Percentiles rank a stretch among this genome's conserved stretches.
These are phyloP conservation scores for Fragariocoptes setiger DNA, from an alignment of 1,140 invertebrate species.

Conservation along the genomic window DNA sequence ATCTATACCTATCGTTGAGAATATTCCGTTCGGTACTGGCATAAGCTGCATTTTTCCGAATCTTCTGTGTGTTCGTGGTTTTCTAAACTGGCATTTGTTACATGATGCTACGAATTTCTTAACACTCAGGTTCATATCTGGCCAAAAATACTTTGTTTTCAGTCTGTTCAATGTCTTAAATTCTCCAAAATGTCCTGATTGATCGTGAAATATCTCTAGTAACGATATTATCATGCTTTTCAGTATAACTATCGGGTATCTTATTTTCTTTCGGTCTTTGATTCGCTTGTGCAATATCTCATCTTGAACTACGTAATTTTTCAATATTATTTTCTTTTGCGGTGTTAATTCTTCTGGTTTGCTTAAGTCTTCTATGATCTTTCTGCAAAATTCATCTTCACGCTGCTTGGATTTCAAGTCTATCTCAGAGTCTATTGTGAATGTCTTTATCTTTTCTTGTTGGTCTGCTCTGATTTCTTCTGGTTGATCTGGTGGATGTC, in stretches of 20 bases:
- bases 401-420: neutral
- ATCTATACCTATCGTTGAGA: neutral
- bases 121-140: neutral
- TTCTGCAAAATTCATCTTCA: neutral
- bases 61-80: neutral
- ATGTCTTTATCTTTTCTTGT: neutral
- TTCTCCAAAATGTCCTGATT: slow-evolving; percentile 5
- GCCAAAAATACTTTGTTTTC: slow-evolving; percentile 4
- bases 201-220: neutral
- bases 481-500: slow-evolving; percentile 1
- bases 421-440: neutral
- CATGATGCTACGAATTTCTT: neutral
- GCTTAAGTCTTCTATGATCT: neutral
- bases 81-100: neutral
- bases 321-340: neutral
- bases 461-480: neutral
- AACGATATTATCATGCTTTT: neutral
- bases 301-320: neutral
- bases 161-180: slow-evolving; percentile 1
- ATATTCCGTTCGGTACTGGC: neutral
- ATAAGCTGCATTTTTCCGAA: neutral
- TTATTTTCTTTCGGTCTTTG: neutral
- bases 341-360: neutral
- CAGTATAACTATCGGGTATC: neutral
- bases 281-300: neutral